phyloP scores from a whole-genome alignment of 2,888 invertebrate genomes.

The Drosophila anomalipes region DNA sequence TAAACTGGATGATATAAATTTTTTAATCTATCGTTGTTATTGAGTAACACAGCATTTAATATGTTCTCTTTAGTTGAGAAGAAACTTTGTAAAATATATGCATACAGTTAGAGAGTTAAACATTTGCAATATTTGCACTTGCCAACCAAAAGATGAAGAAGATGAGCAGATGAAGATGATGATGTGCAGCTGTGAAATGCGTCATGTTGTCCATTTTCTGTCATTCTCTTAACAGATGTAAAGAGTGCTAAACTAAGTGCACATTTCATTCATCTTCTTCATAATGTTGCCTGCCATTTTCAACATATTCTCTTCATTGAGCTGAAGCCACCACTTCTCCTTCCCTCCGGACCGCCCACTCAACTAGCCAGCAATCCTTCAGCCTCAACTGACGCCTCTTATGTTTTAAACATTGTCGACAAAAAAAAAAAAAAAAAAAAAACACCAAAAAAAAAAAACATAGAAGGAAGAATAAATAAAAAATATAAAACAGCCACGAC shows the following conservation, averaged over 20 bases:
- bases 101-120: background rate
- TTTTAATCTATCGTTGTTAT: background rate
- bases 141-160: background rate
- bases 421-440: slow-evolving; percentile 31
- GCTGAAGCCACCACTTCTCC: background rate
- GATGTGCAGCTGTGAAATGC: slow-evolving; percentile 31
- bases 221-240: slow-evolving; percentile 32
- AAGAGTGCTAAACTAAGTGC: slow-evolving; percentile 23
- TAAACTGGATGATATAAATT: background rate
- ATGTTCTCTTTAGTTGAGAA: background rate
- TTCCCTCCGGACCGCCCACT: slow-evolving; percentile 1
- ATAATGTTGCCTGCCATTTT: slow-evolving; percentile 54
- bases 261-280: slow-evolving; percentile 55
- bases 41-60: background rate
- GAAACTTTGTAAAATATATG: background rate
- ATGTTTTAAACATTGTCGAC: slow-evolving; percentile 73
- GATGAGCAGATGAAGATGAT: background rate
- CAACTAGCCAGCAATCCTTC: slow-evolving; percentile 38
- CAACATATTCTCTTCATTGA: slow-evolving; percentile 38
- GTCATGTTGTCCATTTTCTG: slow-evolving; percentile 32
- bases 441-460: slow-evolving; percentile 13
- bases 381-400: slow-evolving; percentile 55
- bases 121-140: slow-evolving; percentile 11
- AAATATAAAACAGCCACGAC: slow-evolving; percentile 36
- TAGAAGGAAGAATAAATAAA: slow-evolving; percentile 16